Conservation (phyloP, 2,888 invertebrate genomes). For the Epinotia demarniana region DNA sequence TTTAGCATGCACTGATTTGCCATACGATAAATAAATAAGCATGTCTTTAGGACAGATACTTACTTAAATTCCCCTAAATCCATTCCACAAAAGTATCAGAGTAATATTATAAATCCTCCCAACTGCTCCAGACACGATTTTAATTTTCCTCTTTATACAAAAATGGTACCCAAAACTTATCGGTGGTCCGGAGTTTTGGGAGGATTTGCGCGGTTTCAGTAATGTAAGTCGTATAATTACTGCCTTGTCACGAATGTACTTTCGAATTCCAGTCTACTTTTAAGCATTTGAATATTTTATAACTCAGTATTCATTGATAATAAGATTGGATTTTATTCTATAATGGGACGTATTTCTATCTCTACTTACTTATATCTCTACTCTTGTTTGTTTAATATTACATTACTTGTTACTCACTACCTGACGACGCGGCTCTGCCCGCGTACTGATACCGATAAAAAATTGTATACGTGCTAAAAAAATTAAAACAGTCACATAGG, state of each 20-base stretch:
- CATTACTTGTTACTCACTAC: too few species aligned
- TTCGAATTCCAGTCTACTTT: slow-evolving; percentile 19
- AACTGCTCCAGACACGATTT: neutral
- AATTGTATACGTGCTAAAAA: too few species aligned
- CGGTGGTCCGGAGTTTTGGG: slow-evolving; percentile 11
- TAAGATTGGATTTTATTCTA: neutral
- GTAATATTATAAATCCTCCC: slow-evolving; percentile 9
- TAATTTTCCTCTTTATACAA: slow-evolving; percentile 30
- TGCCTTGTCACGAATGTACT: slow-evolving; percentile 18
- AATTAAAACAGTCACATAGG: too few species aligned
- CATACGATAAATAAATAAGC: too few species aligned
- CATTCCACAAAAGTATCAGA: slow-evolving; percentile 9
- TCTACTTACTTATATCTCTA: too few species aligned
- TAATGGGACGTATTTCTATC: too few species aligned
- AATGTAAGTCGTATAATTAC: neutral
- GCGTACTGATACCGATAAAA: too few species aligned
- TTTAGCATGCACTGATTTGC: too few species aligned
- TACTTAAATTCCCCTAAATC: neutral
- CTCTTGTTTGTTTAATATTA: too few species aligned
- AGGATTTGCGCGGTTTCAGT: slow-evolving; percentile 21
- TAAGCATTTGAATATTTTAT: slow-evolving; percentile 27
- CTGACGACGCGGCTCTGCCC: too few species aligned
- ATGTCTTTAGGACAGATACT: too few species aligned
- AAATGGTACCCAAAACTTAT: slow-evolving; percentile 28
- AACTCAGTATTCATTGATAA: slow-evolving; percentile 7